Percentiles rank a stretch among this genome's conserved stretches.
These are phyloP conservation scores for Caenorhabditis wallacei DNA, from an alignment of 2,888 invertebrate genomes.

Conservation along the genomic window DNA sequence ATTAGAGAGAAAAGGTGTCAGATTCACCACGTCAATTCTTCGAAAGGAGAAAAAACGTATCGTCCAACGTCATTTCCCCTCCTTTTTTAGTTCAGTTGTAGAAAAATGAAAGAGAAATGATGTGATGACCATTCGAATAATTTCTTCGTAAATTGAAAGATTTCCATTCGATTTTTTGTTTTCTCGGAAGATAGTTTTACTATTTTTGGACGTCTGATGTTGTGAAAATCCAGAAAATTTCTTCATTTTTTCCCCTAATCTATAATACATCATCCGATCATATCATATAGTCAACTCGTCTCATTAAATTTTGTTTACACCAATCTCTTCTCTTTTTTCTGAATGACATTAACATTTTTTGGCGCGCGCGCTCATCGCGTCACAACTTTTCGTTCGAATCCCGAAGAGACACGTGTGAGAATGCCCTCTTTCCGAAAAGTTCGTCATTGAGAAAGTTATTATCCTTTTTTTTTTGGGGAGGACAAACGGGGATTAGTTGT, in stretches of 20 bases:
- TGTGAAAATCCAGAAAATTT: background rate
- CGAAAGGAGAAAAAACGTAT: background rate
- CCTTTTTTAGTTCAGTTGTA: constrained; percentile 11
- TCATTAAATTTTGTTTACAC: constrained; percentile 52
- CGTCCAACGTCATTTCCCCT: constrained; percentile 39
- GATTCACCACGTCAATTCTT: constrained; percentile 47
- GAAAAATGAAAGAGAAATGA: constrained; percentile 4
- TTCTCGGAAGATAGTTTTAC: background rate
- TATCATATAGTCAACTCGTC: constrained; percentile 9
- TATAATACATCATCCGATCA: constrained; percentile 49
- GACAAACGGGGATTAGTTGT: constrained; percentile 43
- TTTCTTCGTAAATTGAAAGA: background rate
- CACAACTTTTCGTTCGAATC: constrained; percentile 39
- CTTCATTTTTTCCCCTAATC: constrained; percentile 4
- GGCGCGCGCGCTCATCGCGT: no score
- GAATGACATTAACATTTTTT: constrained; percentile 46
- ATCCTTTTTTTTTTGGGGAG: no score
- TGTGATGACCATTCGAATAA: no score
- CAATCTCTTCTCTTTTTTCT: constrained; percentile 21
- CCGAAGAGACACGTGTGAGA: constrained; percentile 19
- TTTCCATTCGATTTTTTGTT: background rate
- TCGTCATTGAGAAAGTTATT: constrained; percentile 52
- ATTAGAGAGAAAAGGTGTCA: constrained; percentile 54
- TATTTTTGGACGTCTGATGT: no score
- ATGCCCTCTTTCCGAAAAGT: constrained; percentile 25